Evolutionary conservation across 1,140 invertebrate species (phyloP).

Genomic region (Drosophila neocordata): DNA sequence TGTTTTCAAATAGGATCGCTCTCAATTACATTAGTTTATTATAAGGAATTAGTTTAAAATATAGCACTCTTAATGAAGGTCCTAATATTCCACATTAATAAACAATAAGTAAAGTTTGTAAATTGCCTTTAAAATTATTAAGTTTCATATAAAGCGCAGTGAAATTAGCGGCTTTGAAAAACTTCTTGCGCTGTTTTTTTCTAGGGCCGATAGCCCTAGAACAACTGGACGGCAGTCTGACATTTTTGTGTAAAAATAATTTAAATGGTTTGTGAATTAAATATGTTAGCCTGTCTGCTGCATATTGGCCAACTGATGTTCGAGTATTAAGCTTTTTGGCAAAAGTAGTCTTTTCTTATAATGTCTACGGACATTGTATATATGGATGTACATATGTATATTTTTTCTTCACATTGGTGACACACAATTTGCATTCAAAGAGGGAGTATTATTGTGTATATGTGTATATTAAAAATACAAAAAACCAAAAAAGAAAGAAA

Average conservation of each 20-base stretch:
- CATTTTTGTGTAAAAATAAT: slow-evolving; percentile 68
- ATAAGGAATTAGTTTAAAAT: too few relatives aligned
- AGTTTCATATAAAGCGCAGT: slow-evolving; percentile 13
- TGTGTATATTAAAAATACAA: too few relatives aligned
- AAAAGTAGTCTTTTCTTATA: too few relatives aligned
- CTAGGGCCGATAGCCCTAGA: too few relatives aligned
- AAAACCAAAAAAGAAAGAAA: slow-evolving; percentile 21
- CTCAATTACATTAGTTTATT: too few relatives aligned
- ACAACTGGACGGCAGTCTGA: too few relatives aligned
- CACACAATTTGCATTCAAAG: slow-evolving; percentile 72
- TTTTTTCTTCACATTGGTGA: slow-evolving; percentile 37
- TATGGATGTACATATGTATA: background rate
- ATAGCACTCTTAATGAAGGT: too few relatives aligned
- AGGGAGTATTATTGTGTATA: slow-evolving; percentile 54
- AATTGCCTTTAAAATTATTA: too few relatives aligned
- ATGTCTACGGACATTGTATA: too few relatives aligned
- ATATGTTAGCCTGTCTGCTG: slow-evolving; percentile 30
- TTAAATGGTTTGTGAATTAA: slow-evolving; percentile 72
- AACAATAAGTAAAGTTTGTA: too few relatives aligned
- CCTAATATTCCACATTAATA: too few relatives aligned
- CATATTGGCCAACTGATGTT: slow-evolving; percentile 8
- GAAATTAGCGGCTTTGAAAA: slow-evolving; percentile 62
- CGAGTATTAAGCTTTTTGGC: slow-evolving; percentile 26
- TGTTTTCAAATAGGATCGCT: background rate
- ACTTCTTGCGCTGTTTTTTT: slow-evolving; percentile 70